Conservation (phyloP, 2,888 invertebrate species). For the Plagodis pulveraria region DNA sequence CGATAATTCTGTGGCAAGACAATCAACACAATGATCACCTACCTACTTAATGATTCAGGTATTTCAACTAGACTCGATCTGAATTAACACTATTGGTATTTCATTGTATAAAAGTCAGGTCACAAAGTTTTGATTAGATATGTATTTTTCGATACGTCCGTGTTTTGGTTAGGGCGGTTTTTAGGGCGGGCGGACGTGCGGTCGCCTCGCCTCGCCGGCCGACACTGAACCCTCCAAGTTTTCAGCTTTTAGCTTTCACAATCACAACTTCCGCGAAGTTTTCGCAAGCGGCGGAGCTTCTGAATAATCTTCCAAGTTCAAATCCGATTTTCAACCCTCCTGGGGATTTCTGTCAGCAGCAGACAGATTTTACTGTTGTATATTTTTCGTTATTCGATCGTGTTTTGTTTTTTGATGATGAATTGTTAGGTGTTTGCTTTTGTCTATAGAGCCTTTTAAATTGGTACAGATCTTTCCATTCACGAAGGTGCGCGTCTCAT, state of each 20-base stretch:
- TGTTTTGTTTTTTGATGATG: slow-evolving; percentile 14
- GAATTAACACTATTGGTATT: not conserved
- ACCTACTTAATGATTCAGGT: too few relatives aligned
- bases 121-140: slow-evolving; percentile 19
- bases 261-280: slow-evolving; percentile 14
- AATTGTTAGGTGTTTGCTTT: too few relatives aligned
- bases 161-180: slow-evolving; percentile 13
- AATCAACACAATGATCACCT: not conserved
- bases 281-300: slow-evolving; percentile 5
- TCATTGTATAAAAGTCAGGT: slow-evolving; percentile 1
- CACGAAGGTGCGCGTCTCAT: too few relatives aligned
- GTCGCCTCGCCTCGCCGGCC: slow-evolving; percentile 45
- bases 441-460: too few relatives aligned
- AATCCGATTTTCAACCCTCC: slow-evolving; percentile 7
- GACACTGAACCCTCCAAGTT: slow-evolving; percentile 44
- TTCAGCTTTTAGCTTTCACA: slow-evolving; percentile 14
- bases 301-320: slow-evolving; percentile 4
- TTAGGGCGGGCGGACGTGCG: slow-evolving; percentile 45
- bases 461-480: too few relatives aligned
- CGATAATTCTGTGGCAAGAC: not conserved
- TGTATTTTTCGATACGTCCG: slow-evolving; percentile 23
- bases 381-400: not conserved
- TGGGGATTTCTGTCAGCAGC: slow-evolving; percentile 1
- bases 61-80: too few relatives aligned
- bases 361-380: too few relatives aligned